Evolutionary conservation across 2,888 invertebrate species (phyloP), one percentile per base, ranked within the genome.

Genomic region (Drosophila pseudotakahashii): DNA sequence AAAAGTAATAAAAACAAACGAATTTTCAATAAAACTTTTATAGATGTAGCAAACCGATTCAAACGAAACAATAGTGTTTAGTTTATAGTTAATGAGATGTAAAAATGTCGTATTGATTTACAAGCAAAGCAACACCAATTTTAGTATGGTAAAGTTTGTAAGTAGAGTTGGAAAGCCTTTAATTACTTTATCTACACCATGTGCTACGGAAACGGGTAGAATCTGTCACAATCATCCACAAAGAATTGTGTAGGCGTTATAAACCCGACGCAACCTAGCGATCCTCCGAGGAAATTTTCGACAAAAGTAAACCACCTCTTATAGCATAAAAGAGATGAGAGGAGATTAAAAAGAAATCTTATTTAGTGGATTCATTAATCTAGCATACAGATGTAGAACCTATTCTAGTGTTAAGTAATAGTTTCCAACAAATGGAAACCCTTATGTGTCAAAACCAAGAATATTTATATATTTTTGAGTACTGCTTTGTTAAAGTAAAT

Each of bases 111-210:
- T 69, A 76, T 85, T 78, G 79, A 87, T 84, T 73, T 62, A 82
- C 50, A 63, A 62, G 75, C 73, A 85, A 81, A 71, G 81, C 71
- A 86, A 87, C 82, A 89, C 82, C 79, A 88, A 84, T 73, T 73
- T 85, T 77, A 67, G 62, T 72, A 71, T 50, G 54, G 16, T 54
- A 58, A 48, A 50, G 63, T 66, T 57, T 41, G 39, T 61, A 55
- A 71, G 63, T 63, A 52, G 48, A 50, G 64, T 69, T 59, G 60
- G 55, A 79, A 79, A 70, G 85, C 88, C 89, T 85, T 90, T 81
- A 75, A 89, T 81, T 90, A 89, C 90, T 89, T 90, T 90, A 90
- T 89, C 83, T 90, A 89, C 89, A 73, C 57, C 51, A 45, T 37
- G 67, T 68, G 50, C 63, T 52, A 54, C 50, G 50, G 32, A 64